phyloP scores from a whole-genome alignment of 2,888 invertebrate species.

The Protonemura montana region DNA sequence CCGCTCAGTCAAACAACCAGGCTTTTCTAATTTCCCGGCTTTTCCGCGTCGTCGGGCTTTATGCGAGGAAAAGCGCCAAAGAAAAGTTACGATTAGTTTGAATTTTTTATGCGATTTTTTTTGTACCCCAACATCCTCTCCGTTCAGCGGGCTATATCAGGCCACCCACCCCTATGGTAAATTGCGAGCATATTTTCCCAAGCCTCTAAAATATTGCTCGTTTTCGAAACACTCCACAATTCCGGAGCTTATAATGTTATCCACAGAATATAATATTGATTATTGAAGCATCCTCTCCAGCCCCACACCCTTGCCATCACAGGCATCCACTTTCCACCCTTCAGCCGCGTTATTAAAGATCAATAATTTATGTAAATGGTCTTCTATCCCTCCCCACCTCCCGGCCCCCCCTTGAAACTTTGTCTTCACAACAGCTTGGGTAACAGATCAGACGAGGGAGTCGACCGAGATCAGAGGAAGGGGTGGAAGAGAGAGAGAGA shows the following conservation, averaged over 20 bases:
- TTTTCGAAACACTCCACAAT: slow-evolving; percentile 48
- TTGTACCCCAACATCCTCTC: background rate
- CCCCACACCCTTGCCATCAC: slow-evolving; percentile 42
- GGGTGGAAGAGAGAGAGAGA: slow-evolving; percentile 35
- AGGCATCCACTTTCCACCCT: slow-evolving; percentile 48
- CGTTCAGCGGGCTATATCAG: background rate
- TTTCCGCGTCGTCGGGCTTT: background rate
- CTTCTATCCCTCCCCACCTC: slow-evolving; percentile 46
- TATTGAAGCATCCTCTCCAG: slow-evolving; percentile 24
- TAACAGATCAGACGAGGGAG: slow-evolving; percentile 51
- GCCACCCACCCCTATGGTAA: slow-evolving; percentile 15
- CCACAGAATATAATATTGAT: slow-evolving; percentile 41
- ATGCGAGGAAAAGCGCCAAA: background rate
- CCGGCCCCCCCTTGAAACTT: slow-evolving; percentile 47
- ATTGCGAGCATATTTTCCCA: slow-evolving; percentile 19
- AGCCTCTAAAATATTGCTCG: slow-evolving; percentile 15
- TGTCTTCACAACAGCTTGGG: slow-evolving; percentile 51
- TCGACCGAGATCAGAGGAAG: slow-evolving; percentile 44
- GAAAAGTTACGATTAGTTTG: slow-evolving; percentile 20
- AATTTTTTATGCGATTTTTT: slow-evolving; percentile 3
- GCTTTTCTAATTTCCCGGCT: slow-evolving; percentile 7
- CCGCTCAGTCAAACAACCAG: background rate
- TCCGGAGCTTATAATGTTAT: slow-evolving; percentile 34
- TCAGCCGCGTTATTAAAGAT: slow-evolving; percentile 50
- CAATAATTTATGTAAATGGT: slow-evolving; percentile 51